Evolutionary conservation across 1,140 invertebrate genomes (phyloP), one percentile per base, ranked within the genome.

Genomic region (Glossosoma conforme): DNA sequence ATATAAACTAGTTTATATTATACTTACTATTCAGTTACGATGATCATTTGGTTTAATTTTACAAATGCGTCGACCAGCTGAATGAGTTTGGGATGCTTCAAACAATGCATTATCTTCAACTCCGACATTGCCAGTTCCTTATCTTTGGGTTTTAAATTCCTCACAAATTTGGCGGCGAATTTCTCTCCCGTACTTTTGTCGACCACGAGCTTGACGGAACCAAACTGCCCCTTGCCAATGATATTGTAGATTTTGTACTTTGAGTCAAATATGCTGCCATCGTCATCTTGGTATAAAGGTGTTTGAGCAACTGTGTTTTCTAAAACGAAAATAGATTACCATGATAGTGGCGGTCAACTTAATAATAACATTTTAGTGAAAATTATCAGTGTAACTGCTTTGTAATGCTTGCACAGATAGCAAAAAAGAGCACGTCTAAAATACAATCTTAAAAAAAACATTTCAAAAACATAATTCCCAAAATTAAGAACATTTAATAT

Each of bases 1-100:
- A n/a, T n/a, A n/a, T n/a, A n/a, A n/a, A n/a, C n/a, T n/a, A n/a
- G n/a, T 25, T 30, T 45, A 9, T 49, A 37, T 22, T 37, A 15
- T 51, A 84, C 89, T 86, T 78, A 96, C 93, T 92, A 95, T 79
- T 98, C 93, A 63, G 91, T 91, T 15, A 98, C 81, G 76, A 98
- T 87, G 20, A 93, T 81, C 65, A 93, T 89, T 72, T 97, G 91
- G 54, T 85, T 79, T 11, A 83, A 79, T 61, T 82, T 84, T 58
- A 94, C 89, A 65, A 87, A 97, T 17, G 92, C 92, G 28, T 91
- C 91, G 2, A 85, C 79, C 13, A 98, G 69, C 62, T 91, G 86
- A 3, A 98, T 76, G 0, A 98, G 75, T 66, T 93, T 94, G 0
- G 91, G 90, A 76, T 98, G 94, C 35, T 83, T 78, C 33, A 98